phyloP scores from a whole-genome alignment of 2,113 vertebrate genomes.

The Chinchilla lanigera region DNA sequence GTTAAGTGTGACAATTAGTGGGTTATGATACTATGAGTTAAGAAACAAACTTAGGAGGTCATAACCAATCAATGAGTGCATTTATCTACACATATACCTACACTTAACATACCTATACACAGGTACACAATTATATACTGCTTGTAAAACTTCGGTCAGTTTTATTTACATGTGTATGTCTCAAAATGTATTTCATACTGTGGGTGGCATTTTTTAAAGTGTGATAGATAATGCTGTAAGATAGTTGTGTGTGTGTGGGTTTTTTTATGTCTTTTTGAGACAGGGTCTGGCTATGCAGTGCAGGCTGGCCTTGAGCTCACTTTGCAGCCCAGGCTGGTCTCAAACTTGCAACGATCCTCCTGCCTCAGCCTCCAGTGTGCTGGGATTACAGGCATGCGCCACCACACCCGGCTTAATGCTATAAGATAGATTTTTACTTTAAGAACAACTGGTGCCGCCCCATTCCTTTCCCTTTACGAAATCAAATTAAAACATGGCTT shows the following conservation, averaged over 20 bases:
- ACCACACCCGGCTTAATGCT: no score
- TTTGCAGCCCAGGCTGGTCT: no score
- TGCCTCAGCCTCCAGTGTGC: no score
- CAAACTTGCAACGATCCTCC: no score
- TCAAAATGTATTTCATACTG: slow-evolving; percentile 11
- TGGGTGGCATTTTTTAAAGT: neutral
- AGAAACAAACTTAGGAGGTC: neutral
- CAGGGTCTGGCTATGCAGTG: no score
- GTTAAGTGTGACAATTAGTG: neutral
- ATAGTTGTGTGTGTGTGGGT: no score
- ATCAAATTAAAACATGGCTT: neutral
- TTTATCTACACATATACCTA: neutral
- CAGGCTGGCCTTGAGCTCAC: no score
- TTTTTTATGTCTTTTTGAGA: no score
- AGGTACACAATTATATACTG: neutral
- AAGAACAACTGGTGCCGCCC: neutral
- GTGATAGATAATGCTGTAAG: neutral
- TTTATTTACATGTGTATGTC: neutral
- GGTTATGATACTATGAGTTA: neutral
- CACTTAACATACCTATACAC: neutral
- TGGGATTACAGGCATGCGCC: no score
- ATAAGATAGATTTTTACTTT: neutral
- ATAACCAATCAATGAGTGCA: neutral
- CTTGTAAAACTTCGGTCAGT: neutral
- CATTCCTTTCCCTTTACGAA: neutral